Evolutionary conservation across 2,888 invertebrate species (phyloP).

Genomic region (Calliphora vomitoria): DNA sequence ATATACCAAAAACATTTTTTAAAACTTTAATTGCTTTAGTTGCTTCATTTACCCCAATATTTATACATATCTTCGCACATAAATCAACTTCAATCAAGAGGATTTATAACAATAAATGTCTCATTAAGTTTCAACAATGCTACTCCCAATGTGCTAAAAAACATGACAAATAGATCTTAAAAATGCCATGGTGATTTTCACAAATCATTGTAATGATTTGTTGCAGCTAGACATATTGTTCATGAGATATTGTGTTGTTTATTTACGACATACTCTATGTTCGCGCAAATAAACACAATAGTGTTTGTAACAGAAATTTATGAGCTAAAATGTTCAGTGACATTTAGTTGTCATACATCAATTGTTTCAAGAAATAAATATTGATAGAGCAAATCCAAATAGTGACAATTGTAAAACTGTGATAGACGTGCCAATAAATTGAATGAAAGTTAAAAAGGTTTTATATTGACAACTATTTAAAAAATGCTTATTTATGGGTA

Average conservation of each 20-base stretch:
- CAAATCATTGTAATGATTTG: constrained; percentile 45
- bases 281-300: constrained; percentile 17
- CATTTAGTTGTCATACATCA: constrained; percentile 7
- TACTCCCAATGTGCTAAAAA: constrained; percentile 23
- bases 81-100: constrained; percentile 16
- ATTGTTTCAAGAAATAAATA: constrained; percentile 30
- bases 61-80: background rate
- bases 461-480: too few species aligned
- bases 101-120: constrained; percentile 43
- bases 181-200: constrained; percentile 15
- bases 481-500: too few species aligned
- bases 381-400: background rate
- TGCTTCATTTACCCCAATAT: too few species aligned
- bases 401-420: background rate
- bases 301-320: constrained; percentile 1
- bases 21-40: too few species aligned
- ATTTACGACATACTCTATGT: background rate
- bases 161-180: constrained; percentile 32
- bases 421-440: background rate
- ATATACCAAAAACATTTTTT: too few species aligned
- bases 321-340: background rate
- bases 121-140: constrained; percentile 43
- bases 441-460: too few species aligned
- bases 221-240: constrained; percentile 40
- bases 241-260: constrained; percentile 4